phyloP scores from a whole-genome alignment of 92 coral and sea anemone genomes.

The Parazoanthus atlanticus region DNA sequence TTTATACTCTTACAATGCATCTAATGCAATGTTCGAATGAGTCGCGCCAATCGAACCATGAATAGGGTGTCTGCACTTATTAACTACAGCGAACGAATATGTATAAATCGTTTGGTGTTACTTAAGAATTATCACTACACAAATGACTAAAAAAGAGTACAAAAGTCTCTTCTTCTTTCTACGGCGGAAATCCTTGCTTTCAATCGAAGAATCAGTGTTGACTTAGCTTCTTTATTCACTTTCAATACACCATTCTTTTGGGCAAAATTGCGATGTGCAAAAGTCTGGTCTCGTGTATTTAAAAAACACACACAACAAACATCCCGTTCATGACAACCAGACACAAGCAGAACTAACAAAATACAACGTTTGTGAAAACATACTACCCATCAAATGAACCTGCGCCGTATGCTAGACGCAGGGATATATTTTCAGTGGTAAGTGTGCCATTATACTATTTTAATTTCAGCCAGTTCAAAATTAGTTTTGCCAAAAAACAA shows the following conservation, averaged over 20 bases:
- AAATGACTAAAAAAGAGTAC: constrained; percentile 1
- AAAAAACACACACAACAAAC: not conserved
- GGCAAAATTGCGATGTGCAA: not conserved
- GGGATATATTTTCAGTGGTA: not conserved
- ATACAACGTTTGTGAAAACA: not conserved
- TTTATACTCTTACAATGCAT: not conserved
- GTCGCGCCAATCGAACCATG: not conserved
- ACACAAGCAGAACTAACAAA: constrained; percentile 3
- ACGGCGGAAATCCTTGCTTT: not conserved
- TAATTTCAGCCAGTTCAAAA: constrained; percentile 31
- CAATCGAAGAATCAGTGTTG: not conserved
- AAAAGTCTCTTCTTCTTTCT: not conserved
- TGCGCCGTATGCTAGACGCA: not conserved
- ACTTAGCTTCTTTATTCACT: not conserved
- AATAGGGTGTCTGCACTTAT: not conserved
- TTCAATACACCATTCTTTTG: not conserved
- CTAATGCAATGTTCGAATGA: not conserved
- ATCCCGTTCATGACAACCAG: constrained; percentile 9
- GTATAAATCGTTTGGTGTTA: too few species aligned
- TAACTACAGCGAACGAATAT: not conserved
- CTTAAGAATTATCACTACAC: not conserved
- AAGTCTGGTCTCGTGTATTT: not conserved
- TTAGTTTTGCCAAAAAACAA: constrained; percentile 43
- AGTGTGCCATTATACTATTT: constrained; percentile 1
- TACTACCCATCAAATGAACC: not conserved